These are phyloP conservation scores for Myotis vivesi DNA, from an alignment of 2,797 vertebrate genomes.

Conservation along the genomic window DNA sequence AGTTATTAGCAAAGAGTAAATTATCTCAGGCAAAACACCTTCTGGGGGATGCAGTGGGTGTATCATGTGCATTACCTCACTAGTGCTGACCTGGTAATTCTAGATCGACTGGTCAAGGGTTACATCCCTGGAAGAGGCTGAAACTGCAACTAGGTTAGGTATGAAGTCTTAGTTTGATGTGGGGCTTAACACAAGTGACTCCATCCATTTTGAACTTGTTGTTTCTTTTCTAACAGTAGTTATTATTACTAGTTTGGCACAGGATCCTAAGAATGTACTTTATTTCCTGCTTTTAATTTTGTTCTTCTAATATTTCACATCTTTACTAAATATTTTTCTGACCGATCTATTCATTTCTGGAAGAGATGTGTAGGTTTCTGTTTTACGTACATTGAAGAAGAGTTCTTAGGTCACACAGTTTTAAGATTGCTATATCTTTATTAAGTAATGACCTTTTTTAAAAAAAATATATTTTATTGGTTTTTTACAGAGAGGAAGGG, in stretches of 20 bases:
- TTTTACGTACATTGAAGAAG: too few species aligned
- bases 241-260: not conserved
- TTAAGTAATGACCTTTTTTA: not conserved
- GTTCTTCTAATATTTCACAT: not conserved
- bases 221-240: not conserved
- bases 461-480: too few species aligned
- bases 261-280: not conserved
- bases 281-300: not conserved
- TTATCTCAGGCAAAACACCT: not conserved
- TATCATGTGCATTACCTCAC: not conserved
- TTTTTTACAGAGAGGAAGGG: too few species aligned
- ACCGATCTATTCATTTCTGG: not conserved
- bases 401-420: too few species aligned
- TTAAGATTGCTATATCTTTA: too few species aligned
- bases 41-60: not conserved
- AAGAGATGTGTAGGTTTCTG: not conserved
- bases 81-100: not conserved
- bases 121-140: not conserved
- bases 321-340: constrained; percentile 8
- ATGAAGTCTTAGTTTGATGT: not conserved
- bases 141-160: not conserved
- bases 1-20: not conserved
- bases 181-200: not conserved
- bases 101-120: not conserved
- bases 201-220: not conserved